Percentiles rank a stretch among this genome's conserved stretches.
These are phyloP conservation scores for Bellardia bayeri DNA, from an alignment of 2,888 invertebrate species.

Conservation along the genomic window DNA sequence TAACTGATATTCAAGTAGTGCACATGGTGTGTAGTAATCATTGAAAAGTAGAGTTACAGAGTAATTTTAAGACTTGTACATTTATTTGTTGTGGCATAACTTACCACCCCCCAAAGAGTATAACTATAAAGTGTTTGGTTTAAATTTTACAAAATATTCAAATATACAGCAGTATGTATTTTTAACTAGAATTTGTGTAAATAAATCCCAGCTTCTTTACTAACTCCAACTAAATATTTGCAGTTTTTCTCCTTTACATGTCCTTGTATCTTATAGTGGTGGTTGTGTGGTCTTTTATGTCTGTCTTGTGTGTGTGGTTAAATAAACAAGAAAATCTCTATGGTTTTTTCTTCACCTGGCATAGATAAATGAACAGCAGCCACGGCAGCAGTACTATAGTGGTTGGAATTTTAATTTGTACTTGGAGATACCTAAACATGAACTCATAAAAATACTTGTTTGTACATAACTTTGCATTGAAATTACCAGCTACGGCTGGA, in stretches of 20 bases:
- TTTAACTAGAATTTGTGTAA: background rate
- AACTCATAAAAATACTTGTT: background rate
- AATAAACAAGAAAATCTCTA: slow-evolving; percentile 42
- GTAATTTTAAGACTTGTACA: background rate
- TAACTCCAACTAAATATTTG: background rate
- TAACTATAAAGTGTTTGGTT: background rate
- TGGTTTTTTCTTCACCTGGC: slow-evolving; percentile 23
- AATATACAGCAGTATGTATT: background rate
- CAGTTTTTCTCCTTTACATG: background rate
- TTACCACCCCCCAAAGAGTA: background rate
- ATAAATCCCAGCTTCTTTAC: background rate
- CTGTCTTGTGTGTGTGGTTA: slow-evolving; percentile 18
- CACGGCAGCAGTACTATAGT: background rate
- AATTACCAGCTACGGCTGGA: background rate
- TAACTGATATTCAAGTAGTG: too few relatives aligned
- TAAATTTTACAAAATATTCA: background rate
- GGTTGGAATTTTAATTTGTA: slow-evolving; percentile 30
- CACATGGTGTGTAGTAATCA: too few relatives aligned
- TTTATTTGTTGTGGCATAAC: background rate
- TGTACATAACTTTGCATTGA: background rate
- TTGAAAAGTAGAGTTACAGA: too few relatives aligned
- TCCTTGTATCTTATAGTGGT: background rate
- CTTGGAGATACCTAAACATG: background rate
- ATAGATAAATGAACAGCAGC: slow-evolving; percentile 29
- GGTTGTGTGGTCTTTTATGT: background rate